Evolutionary conservation across 2,888 invertebrate species (phyloP).

Genomic region (Caenorhabditis sinica): DNA sequence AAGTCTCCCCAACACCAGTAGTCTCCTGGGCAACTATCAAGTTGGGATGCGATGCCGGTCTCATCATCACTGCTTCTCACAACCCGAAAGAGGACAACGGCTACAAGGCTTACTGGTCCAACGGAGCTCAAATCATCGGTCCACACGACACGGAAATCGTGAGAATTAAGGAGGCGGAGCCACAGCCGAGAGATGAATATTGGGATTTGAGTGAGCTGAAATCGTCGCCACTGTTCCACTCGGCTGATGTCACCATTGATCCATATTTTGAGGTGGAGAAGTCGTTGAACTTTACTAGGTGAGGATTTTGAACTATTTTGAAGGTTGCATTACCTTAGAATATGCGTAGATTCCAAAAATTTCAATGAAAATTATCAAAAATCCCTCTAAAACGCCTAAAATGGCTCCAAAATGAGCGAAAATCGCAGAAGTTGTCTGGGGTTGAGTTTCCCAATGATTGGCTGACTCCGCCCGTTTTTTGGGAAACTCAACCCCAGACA

Average conservation of each 20-base stretch:
- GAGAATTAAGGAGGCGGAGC: conserved; percentile 89
- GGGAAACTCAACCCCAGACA: no score
- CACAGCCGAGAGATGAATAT: conserved; percentile 89
- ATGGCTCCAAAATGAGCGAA: no score
- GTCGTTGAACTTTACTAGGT: conserved; percentile 73
- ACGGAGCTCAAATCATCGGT: conserved; percentile 95
- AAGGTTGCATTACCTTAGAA: no score
- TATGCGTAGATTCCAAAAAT: no score
- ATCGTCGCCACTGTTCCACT: conserved; percentile 86
- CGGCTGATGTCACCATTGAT: conserved; percentile 86
- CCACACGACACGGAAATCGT: conserved; percentile 94
- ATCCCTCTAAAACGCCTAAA: no score
- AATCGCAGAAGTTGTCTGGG: no score
- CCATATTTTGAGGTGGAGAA: conserved; percentile 87
- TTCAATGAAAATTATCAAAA: no score
- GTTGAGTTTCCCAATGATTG: no score
- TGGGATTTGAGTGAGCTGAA: conserved; percentile 89
- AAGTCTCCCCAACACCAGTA: conserved; percentile 93
- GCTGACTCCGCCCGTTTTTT: no score
- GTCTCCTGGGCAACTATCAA: conserved; percentile 91
- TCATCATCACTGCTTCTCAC: conserved; percentile 95
- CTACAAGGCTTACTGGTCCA: conserved; percentile 96
- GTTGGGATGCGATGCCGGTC: conserved; percentile 90
- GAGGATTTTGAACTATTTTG: not conserved
- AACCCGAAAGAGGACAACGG: conserved; percentile 97